phyloP scores from a whole-genome alignment of 53 echinoderm and acorn worm genomes.

The Henricia sp. region DNA sequence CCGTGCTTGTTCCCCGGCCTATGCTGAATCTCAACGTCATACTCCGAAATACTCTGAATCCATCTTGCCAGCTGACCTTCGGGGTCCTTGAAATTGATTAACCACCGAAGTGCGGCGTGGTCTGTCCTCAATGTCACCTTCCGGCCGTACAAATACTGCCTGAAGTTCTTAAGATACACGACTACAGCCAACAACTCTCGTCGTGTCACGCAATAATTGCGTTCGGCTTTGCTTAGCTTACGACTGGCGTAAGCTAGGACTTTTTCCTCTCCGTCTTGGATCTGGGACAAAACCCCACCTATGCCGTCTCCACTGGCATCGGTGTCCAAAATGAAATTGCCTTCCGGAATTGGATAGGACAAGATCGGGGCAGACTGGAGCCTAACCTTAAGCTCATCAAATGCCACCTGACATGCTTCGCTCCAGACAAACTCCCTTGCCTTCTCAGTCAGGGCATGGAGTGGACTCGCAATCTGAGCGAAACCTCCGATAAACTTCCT shows the following conservation, averaged over 20 bases:
- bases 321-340: constrained; percentile 13
- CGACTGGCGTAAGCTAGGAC: neutral
- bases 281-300: no score
- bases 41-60: neutral
- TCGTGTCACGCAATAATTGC: no score
- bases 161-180: constrained; percentile 2
- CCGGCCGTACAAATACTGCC: constrained; percentile 19
- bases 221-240: constrained; percentile 1
- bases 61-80: constrained; percentile 11
- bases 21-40: neutral
- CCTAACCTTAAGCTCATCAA: neutral
- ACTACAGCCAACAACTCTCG: no score
- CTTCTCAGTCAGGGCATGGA: constrained; percentile 2
- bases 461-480: constrained; percentile 4
- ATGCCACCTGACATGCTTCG: constrained; percentile 2
- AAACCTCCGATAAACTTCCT: neutral
- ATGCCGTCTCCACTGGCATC: constrained; percentile 4
- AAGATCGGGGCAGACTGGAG: constrained; percentile 1
- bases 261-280: constrained; percentile 1
- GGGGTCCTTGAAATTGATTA: neutral
- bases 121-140: constrained; percentile 5
- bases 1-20: no score
- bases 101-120: constrained; percentile 4
- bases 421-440: constrained; percentile 11
- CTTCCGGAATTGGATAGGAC: constrained; percentile 3